These are phyloP conservation scores for Prunella himalayana DNA, from an alignment of 2,113 vertebrate genomes.

Conservation along the genomic window DNA sequence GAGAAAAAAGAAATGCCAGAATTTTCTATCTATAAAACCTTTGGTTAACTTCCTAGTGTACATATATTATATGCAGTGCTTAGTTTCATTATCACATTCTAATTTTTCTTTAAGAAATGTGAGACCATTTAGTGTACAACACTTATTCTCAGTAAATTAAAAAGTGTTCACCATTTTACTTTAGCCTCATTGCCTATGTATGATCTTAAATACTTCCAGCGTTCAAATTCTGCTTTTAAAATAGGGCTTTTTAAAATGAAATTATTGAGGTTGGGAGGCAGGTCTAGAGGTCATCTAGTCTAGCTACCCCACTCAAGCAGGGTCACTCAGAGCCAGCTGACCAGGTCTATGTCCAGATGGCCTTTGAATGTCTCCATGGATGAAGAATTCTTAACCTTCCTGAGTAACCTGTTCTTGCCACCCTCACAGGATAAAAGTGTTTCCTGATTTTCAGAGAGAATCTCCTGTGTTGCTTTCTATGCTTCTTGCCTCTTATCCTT, in stretches of 20 bases:
- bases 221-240: not conserved
- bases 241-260: not conserved
- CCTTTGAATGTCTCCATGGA: not conserved
- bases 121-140: not conserved
- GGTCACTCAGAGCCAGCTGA: not conserved
- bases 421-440: not conserved
- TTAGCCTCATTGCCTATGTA: not conserved
- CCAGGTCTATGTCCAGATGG: too few relatives aligned
- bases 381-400: not conserved
- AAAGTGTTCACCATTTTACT: not conserved
- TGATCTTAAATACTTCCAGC: not conserved
- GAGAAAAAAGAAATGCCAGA: not conserved
- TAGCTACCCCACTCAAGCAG: not conserved
- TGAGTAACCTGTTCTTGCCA: not conserved
- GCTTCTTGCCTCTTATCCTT: not conserved
- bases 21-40: not conserved
- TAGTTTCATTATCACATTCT: not conserved
- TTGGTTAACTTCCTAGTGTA: not conserved
- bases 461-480: not conserved
- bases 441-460: not conserved
- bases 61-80: not conserved
- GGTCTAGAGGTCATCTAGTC: not conserved
- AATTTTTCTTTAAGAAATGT: not conserved
- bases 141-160: not conserved
- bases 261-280: not conserved